Conservation (phyloP, 2,113 vertebrate species). For the Clupea harengus region DNA sequence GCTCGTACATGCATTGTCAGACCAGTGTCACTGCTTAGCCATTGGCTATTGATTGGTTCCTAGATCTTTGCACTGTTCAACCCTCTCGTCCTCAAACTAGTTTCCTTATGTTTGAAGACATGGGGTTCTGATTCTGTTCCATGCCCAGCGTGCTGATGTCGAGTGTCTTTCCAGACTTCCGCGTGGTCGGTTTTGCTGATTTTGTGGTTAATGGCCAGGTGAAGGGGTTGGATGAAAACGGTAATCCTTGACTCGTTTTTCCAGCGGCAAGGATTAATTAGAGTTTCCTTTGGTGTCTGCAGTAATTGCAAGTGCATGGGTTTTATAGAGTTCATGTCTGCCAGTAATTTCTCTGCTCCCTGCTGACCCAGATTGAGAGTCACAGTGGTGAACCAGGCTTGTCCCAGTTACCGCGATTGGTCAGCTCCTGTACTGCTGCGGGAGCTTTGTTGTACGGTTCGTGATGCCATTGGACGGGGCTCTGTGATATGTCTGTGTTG, state of each 20-base stretch:
- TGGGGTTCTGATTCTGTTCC: background rate
- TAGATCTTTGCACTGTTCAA: background rate
- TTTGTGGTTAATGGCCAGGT: background rate
- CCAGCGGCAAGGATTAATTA: background rate
- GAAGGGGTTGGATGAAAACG: background rate
- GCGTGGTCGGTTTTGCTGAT: background rate
- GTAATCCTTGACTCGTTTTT: background rate
- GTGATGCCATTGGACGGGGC: slow-evolving; percentile 28
- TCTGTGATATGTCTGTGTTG: slow-evolving; percentile 31
- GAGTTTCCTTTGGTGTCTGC: background rate
- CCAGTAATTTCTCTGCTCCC: background rate
- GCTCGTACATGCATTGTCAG: background rate
- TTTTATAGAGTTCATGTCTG: slow-evolving; percentile 20
- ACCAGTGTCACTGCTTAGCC: background rate
- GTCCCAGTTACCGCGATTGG: slow-evolving; percentile 17
- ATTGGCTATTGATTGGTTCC: slow-evolving; percentile 1
- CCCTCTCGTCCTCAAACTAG: background rate
- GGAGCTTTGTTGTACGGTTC: slow-evolving; percentile 21
- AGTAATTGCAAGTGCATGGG: slow-evolving; percentile 16
- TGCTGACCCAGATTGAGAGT: slow-evolving; percentile 24
- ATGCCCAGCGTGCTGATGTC: background rate
- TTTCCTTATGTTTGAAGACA: background rate
- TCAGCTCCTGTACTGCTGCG: slow-evolving; percentile 19
- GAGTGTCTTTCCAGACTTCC: background rate
- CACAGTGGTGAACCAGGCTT: background rate